Evolutionary conservation across 2,797 vertebrate species (phyloP).

Genomic region (Loris lydekkerianus): DNA sequence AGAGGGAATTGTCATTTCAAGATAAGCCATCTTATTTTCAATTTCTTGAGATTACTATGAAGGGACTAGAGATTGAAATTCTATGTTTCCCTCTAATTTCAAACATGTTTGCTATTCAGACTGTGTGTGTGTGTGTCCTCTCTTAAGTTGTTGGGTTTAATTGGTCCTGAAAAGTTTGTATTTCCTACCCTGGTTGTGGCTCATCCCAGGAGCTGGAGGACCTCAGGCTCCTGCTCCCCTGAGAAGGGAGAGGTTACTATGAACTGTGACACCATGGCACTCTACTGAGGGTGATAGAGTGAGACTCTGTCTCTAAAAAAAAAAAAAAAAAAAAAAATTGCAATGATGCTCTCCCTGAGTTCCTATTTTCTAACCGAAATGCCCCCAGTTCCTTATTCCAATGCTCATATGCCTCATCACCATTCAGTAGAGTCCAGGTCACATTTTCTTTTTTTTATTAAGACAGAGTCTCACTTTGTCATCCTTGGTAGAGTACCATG

Average conservation of each 20-base stretch:
- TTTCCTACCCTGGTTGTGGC: not conserved
- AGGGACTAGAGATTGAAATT: not conserved
- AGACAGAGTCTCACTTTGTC: no score
- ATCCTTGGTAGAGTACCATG: no score
- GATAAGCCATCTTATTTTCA: not conserved
- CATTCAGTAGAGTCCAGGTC: not conserved
- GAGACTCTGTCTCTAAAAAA: no score
- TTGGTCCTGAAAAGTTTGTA: not conserved
- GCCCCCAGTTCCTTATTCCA: not conserved
- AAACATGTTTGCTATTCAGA: not conserved
- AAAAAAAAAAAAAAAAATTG: not conserved
- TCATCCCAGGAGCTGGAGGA: not conserved
- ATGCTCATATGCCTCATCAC: not conserved
- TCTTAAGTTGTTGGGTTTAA: not conserved
- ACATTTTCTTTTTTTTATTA: not conserved
- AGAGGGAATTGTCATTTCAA: constrained; percentile 10
- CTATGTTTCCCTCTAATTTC: not conserved
- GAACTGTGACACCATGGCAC: no score
- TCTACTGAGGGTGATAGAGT: no score
- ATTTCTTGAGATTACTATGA: not conserved
- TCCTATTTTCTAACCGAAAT: not conserved
- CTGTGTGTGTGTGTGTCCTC: not conserved
- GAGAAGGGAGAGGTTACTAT: not conserved
- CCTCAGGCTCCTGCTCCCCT: not conserved
- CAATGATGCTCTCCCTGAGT: not conserved